phyloP scores from a whole-genome alignment of 1,140 invertebrate genomes.

The Oncopodura yosiiana region DNA sequence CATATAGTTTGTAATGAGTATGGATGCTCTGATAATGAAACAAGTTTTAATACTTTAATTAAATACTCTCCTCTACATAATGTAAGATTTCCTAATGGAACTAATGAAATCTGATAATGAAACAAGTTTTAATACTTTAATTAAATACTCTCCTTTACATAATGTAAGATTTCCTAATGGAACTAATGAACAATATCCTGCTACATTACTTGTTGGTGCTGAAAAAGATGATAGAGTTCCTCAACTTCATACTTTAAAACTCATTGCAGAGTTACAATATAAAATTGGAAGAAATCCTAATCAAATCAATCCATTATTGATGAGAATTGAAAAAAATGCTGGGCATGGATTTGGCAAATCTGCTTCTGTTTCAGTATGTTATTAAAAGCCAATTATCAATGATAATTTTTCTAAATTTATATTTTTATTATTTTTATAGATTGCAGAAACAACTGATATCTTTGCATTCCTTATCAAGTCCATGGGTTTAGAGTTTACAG shows the following conservation, averaged over 20 bases:
- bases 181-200: slow-evolving; percentile 48
- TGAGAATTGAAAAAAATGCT: slow-evolving; percentile 83
- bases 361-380: no score
- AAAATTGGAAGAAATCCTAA: slow-evolving; percentile 41
- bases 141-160: slow-evolving; percentile 91
- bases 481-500: no score
- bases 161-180: slow-evolving; percentile 66
- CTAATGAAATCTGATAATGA: slow-evolving; percentile 77
- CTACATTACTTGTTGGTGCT: slow-evolving; percentile 50
- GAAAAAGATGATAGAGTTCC: slow-evolving; percentile 60
- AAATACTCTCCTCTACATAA: slow-evolving; percentile 95
- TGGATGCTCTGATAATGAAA: slow-evolving; percentile 77
- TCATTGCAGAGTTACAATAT: slow-evolving; percentile 53
- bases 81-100: slow-evolving; percentile 63
- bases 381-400: no score
- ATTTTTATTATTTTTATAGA: slow-evolving; percentile 49
- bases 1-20: slow-evolving; percentile 90
- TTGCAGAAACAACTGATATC: slow-evolving; percentile 78
- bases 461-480: no score
- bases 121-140: slow-evolving; percentile 76
- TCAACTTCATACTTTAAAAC: slow-evolving; percentile 53
- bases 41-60: slow-evolving; percentile 70
- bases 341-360: slow-evolving; percentile 86
- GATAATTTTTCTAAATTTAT: slow-evolving; percentile 29
- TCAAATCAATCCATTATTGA: slow-evolving; percentile 78